These are phyloP conservation scores for Plemyria rubiginata DNA, from an alignment of 2,888 invertebrate species.

Conservation along the genomic window DNA sequence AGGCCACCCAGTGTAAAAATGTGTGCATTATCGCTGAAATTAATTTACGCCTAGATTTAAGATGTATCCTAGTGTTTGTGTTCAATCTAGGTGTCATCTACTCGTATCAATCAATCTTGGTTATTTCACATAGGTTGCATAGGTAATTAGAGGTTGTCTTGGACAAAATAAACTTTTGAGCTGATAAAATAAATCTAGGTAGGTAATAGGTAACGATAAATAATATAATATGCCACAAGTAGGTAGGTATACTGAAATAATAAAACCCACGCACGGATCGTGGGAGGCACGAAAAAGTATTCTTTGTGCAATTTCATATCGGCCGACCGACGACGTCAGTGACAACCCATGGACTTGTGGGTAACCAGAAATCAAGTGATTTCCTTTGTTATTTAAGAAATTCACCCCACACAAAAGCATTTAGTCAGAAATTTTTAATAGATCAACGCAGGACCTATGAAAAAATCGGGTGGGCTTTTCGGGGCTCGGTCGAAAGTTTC, in stretches of 20 bases:
- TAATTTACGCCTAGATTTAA: too few relatives aligned
- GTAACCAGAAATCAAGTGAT: constrained; percentile 26
- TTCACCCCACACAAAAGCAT: constrained; percentile 14
- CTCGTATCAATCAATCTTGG: too few relatives aligned
- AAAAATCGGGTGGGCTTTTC: constrained; percentile 17
- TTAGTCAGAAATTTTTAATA: not conserved
- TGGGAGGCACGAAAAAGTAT: constrained; percentile 7
- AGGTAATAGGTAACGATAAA: too few relatives aligned
- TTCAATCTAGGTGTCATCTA: too few relatives aligned
- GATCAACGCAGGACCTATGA: not conserved
- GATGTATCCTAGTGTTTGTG: too few relatives aligned
- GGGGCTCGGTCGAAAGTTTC: constrained; percentile 11
- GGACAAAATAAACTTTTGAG: too few relatives aligned
- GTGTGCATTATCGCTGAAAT: too few relatives aligned
- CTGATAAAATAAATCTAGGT: too few relatives aligned
- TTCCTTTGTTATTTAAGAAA: constrained; percentile 16
- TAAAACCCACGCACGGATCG: constrained; percentile 7
- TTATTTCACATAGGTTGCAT: too few relatives aligned
- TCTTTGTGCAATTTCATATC: constrained; percentile 11
- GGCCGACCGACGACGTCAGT: constrained; percentile 2
- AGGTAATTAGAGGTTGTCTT: too few relatives aligned
- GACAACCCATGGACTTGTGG: constrained; percentile 14
- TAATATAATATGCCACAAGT: too few relatives aligned
- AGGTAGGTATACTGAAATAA: not conserved
- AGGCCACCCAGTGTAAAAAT: too few relatives aligned